phyloP scores from a whole-genome alignment of 2,113 vertebrate genomes.

The Brienomyrus brachyistius region DNA sequence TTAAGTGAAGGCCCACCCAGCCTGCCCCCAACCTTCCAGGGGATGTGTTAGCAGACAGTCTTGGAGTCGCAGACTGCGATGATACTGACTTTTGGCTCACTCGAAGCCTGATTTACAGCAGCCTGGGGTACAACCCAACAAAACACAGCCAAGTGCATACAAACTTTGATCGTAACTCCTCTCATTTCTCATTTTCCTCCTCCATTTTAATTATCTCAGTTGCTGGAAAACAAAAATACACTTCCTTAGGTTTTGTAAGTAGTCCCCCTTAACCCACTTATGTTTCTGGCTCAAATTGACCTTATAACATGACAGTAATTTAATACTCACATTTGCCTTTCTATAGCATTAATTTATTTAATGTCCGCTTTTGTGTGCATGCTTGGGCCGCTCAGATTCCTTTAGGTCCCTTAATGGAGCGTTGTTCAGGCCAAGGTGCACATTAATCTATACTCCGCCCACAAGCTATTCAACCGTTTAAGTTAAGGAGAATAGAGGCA shows the following conservation, averaged over 20 bases:
- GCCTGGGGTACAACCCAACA: conserved; percentile 48
- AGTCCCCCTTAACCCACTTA: not conserved
- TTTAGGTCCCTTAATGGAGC: not conserved
- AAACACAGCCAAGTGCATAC: conserved; percentile 14
- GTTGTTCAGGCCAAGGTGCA: not conserved
- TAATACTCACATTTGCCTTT: not conserved
- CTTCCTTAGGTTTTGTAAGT: not conserved
- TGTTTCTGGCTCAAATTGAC: not conserved
- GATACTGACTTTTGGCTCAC: conserved; percentile 50
- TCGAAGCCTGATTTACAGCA: conserved; percentile 57
- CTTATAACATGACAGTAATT: conserved; percentile 1
- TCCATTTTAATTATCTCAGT: conserved; percentile 50
- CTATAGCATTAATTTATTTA: not conserved
- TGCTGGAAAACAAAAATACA: conserved; percentile 46
- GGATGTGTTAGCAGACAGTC: conserved; percentile 40
- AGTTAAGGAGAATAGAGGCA: not conserved
- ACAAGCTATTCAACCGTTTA: not conserved
- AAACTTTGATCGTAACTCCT: not conserved
- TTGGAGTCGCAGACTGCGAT: conserved; percentile 23
- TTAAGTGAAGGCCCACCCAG: conserved; percentile 54
- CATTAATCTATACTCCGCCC: not conserved
- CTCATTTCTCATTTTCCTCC: not conserved
- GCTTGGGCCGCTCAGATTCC: not conserved
- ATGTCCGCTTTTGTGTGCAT: not conserved
- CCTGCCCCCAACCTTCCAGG: conserved; percentile 54